Base-by-base conservation (phyloP, 2,888 invertebrate species). In the Scaptomyza caliginosa region DNA sequence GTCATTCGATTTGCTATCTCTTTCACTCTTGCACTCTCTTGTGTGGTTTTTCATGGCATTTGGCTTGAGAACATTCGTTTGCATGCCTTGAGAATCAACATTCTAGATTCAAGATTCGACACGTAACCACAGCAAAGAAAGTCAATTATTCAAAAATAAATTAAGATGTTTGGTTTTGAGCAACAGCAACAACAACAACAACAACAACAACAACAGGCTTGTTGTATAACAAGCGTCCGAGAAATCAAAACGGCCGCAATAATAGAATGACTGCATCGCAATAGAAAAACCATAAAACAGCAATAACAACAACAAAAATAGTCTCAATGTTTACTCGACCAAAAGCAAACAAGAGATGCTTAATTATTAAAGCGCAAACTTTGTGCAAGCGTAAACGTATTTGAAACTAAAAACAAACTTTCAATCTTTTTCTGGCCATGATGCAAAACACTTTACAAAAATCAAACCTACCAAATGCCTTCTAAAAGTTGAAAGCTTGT, bases 81-180 rank as follows among this genome's bases (percentile, higher is more conserved):
- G 36, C 26, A 10, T 3, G 2, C 3, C 8, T n/a, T n/a, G 32
- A 34, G 21, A 21, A 21, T 21, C 2, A 21, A 21, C 21, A n/a
- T n/a, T n/a, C n/a, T n/a, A n/a, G n/a, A 28, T 32, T 32, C 30
- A 48, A 17, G 73, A 62, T 62, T 62, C 56, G 74, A 11, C 34
- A 52, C 10, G 2, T 5, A 46, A 58, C 70, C 71, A 64, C 71
- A 72, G 64, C 70, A 74, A 72, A 74, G 64, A 63, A 74, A 63
- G 34, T 48, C 57, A 74, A 74, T 71, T 69, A 71, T 63, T 60
- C 59, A 38, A 48, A 46, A 62, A 48, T 32, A 40, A 36, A 34
- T 10, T 38, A 26, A 28, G 28, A 42, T 43, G 32, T 17, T 8
- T 23, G 34, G 24, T 4, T 16, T 13, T 17, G n/a, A n/a, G n/a